A percentile compares a stretch with the other conserved stretches of the same genome.
Conservation (phyloP, 2,797 vertebrate species). For the Danio kyathit region DNA sequence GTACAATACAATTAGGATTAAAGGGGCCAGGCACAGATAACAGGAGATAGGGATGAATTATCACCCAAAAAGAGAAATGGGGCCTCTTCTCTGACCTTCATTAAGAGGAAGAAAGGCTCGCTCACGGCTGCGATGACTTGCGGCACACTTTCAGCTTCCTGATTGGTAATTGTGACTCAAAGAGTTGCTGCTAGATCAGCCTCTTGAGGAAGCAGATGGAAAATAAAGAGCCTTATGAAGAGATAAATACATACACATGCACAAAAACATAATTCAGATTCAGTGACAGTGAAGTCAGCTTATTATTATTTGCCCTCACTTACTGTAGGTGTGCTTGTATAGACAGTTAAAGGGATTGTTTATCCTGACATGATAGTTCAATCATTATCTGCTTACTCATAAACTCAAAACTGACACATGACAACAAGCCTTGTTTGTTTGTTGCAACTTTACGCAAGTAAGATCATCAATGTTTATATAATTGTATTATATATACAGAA, state of each 20-base stretch:
- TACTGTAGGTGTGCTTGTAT: neutral
- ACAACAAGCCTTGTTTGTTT: neutral
- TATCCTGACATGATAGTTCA: neutral
- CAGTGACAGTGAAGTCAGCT: neutral
- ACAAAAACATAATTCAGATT: constrained; percentile 9
- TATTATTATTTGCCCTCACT: neutral
- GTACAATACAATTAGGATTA: constrained; percentile 90
- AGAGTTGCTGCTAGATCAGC: constrained; percentile 66
- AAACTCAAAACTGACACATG: neutral
- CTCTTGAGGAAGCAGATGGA: constrained; percentile 57
- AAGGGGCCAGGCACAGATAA: constrained; percentile 83
- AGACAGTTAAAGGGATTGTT: neutral
- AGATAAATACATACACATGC: constrained; percentile 27
- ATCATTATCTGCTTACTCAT: neutral
- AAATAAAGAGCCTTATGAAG: constrained; percentile 31
- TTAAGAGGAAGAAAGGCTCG: constrained; percentile 77
- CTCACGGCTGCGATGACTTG: constrained; percentile 70
- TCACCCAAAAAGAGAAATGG: constrained; percentile 81
- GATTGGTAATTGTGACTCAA: constrained; percentile 67
- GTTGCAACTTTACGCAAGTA: neutral
- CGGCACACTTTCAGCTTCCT: constrained; percentile 71
- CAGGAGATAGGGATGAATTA: constrained; percentile 86
- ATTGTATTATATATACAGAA: too few relatives aligned
- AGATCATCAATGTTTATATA: neutral
- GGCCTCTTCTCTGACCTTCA: constrained; percentile 85